A percentile compares a stretch with the other conserved stretches of the same genome.
phyloP scores from a whole-genome alignment of 2,888 invertebrate genomes.

The Drosophila hamatofila region DNA sequence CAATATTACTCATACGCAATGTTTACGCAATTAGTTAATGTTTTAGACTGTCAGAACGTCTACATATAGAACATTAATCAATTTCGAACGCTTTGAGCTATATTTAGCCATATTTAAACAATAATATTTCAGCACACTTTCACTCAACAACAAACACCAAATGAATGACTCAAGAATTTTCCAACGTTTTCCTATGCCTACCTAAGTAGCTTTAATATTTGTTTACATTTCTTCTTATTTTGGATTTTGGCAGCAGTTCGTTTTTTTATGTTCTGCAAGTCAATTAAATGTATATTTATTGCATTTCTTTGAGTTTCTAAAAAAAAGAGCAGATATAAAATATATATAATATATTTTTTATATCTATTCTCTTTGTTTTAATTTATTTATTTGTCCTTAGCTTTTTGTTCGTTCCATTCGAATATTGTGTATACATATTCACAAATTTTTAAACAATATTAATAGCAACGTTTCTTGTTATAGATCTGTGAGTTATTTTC shows the following conservation, averaged over 20 bases:
- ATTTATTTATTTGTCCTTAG: slow-evolving; percentile 58
- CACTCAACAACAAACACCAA: slow-evolving; percentile 5
- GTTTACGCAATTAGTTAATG: slow-evolving; percentile 16
- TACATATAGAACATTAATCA: slow-evolving; percentile 24
- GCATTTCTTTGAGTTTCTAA: slow-evolving; percentile 5
- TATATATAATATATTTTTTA: neutral
- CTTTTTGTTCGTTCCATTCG: slow-evolving; percentile 8
- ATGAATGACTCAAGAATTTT: slow-evolving; percentile 36
- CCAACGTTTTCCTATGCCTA: slow-evolving; percentile 19
- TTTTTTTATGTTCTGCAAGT: slow-evolving; percentile 23
- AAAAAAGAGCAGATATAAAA: neutral
- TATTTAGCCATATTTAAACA: slow-evolving; percentile 21
- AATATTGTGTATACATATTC: neutral
- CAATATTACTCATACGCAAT: slow-evolving; percentile 27
- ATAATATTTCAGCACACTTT: slow-evolving; percentile 29
- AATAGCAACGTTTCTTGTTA: slow-evolving; percentile 2
- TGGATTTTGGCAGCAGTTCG: neutral
- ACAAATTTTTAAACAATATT: slow-evolving; percentile 17
- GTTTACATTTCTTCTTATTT: slow-evolving; percentile 17
- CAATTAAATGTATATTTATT: slow-evolving; percentile 28
- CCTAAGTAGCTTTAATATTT: slow-evolving; percentile 19
- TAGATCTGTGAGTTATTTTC: slow-evolving; percentile 31
- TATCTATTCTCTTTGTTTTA: slow-evolving; percentile 7
- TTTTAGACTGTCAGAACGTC: slow-evolving; percentile 18
- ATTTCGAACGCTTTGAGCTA: slow-evolving; percentile 32